phyloP scores from a whole-genome alignment of 2,888 invertebrate genomes.

The Electrophaes corylata region DNA sequence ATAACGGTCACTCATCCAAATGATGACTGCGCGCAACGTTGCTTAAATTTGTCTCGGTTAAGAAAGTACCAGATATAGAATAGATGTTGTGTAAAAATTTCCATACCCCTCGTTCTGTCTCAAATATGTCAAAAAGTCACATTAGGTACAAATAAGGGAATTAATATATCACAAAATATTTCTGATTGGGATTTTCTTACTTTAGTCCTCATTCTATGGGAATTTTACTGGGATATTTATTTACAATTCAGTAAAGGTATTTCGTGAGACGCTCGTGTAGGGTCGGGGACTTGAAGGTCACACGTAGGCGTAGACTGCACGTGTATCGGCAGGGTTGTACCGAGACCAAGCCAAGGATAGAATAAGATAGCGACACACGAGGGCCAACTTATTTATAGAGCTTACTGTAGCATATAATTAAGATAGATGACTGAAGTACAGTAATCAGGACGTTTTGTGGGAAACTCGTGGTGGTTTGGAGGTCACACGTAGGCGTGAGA shows the following conservation, averaged over 20 bases:
- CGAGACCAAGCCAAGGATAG: neutral
- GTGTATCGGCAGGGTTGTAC: conserved; percentile 5
- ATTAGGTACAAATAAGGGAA: too few relatives aligned
- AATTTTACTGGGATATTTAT: conserved; percentile 10
- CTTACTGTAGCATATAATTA: too few relatives aligned
- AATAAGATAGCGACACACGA: neutral
- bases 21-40: too few relatives aligned
- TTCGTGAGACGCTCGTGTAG: neutral
- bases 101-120: too few relatives aligned
- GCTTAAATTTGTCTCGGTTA: too few relatives aligned
- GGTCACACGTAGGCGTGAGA: conserved; percentile 21
- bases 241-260: conserved; percentile 1
- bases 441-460: conserved; percentile 1
- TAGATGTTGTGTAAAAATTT: too few relatives aligned
- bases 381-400: neutral
- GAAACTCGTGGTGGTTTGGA: conserved; percentile 4
- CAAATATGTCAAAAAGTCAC: too few relatives aligned
- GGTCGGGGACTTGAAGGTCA: conserved; percentile 18
- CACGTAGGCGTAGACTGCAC: conserved; percentile 11
- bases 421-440: neutral
- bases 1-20: too few relatives aligned
- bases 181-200: neutral
- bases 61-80: too few relatives aligned
- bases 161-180: neutral
- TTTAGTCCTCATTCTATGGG: too few relatives aligned